Evolutionary conservation across 2,797 vertebrate genomes (phyloP).

Genomic region (Esox lucius): DNA sequence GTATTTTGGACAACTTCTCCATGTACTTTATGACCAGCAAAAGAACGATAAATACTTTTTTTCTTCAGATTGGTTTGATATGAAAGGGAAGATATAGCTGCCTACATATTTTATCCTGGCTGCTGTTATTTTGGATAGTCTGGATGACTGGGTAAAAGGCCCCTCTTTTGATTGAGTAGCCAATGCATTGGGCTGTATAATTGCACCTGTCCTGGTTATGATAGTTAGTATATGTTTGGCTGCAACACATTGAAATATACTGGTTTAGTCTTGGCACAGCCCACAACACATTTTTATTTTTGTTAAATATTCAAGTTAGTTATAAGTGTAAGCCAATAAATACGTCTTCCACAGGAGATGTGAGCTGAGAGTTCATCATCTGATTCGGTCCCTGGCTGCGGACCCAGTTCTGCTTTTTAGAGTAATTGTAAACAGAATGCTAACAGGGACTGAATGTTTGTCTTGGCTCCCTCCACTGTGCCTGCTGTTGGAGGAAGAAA

Average conservation of each 20-base stretch:
- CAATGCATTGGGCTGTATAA: neutral
- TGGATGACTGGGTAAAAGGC: neutral
- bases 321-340: neutral
- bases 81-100: conserved; percentile 17
- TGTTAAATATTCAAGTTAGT: neutral
- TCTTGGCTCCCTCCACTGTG: neutral
- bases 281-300: neutral
- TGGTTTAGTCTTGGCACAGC: neutral
- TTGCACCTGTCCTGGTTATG: neutral
- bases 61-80: conserved; percentile 38
- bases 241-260: neutral
- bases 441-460: conserved; percentile 18
- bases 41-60: conserved; percentile 17
- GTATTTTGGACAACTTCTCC: neutral
- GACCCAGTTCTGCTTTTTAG: conserved; percentile 4
- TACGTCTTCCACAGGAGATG: neutral
- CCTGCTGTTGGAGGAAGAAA: conserved; percentile 13
- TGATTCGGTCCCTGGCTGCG: neutral
- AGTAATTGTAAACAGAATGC: conserved; percentile 17
- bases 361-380: conserved; percentile 7
- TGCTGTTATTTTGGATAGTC: neutral
- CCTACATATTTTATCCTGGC: neutral
- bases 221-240: neutral
- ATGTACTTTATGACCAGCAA: conserved; percentile 6
- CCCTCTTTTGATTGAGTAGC: neutral